A percentile compares a stretch with the other conserved stretches of the same genome.
phyloP scores from a whole-genome alignment of 2,113 vertebrate genomes.

The Saguinus midas region DNA sequence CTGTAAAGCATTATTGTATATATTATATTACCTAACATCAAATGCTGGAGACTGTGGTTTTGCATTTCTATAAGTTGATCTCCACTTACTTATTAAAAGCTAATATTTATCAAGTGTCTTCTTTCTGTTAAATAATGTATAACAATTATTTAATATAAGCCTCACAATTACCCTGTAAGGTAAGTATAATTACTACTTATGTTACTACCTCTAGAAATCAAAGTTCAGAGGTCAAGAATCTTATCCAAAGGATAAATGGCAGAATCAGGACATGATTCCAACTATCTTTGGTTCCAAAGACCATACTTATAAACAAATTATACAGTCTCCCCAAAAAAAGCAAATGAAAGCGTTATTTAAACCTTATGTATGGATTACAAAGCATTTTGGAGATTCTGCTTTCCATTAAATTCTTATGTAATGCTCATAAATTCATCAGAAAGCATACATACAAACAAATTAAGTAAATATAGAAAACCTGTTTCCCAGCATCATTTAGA shows the following conservation, averaged over 20 bases:
- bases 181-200: not conserved
- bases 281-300: not conserved
- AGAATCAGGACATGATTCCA: not conserved
- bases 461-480: not conserved
- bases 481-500: not conserved
- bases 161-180: not conserved
- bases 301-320: not conserved
- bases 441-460: not conserved
- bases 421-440: not conserved
- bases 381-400: not conserved
- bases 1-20: not conserved
- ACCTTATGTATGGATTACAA: not conserved
- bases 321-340: not conserved
- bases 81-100: constrained; percentile 13
- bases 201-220: not conserved
- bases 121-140: not conserved
- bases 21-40: not conserved
- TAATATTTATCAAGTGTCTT: not conserved
- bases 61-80: not conserved
- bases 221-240: not conserved
- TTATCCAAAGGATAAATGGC: not conserved
- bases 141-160: not conserved
- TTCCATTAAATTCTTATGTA: constrained; percentile 13
- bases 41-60: constrained; percentile 20
- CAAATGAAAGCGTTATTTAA: not conserved